Conservation (phyloP, 2,888 invertebrate species). For the Heliconius hortense region DNA sequence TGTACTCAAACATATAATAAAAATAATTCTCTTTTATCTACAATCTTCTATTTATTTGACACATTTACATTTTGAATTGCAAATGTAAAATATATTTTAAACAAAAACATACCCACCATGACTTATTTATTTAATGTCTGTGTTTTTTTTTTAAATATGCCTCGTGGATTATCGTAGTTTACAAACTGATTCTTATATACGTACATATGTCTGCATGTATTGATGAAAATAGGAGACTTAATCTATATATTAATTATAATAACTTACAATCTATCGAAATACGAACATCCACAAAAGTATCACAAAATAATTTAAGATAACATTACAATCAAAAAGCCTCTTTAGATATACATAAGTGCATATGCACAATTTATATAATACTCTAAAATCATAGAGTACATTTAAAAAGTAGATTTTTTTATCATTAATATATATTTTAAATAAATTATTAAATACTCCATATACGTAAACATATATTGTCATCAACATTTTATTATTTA, state of each 20-base stretch:
- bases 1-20: constrained; percentile 38
- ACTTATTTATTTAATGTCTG: not conserved
- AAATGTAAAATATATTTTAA: constrained; percentile 24
- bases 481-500: not conserved
- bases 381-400: not conserved
- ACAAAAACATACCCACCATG: constrained; percentile 7
- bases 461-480: not conserved
- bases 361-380: not conserved
- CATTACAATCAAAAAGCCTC: constrained; percentile 65
- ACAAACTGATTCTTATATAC: not conserved
- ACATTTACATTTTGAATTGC: constrained; percentile 2
- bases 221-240: constrained; percentile 27
- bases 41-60: not conserved
- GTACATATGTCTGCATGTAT: constrained; percentile 3
- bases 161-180: not conserved
- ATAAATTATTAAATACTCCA: constrained; percentile 22
- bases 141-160: not conserved
- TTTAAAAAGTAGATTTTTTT: not conserved
- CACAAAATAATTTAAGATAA: constrained; percentile 80
- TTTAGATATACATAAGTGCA: constrained; percentile 50
- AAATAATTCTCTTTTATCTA: not conserved
- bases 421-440: not conserved
- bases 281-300: constrained; percentile 69
- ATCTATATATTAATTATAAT: constrained; percentile 35
- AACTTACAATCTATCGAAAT: constrained; percentile 51